phyloP scores from a whole-genome alignment of 2,888 invertebrate species.

The Xestia ashworthii region DNA sequence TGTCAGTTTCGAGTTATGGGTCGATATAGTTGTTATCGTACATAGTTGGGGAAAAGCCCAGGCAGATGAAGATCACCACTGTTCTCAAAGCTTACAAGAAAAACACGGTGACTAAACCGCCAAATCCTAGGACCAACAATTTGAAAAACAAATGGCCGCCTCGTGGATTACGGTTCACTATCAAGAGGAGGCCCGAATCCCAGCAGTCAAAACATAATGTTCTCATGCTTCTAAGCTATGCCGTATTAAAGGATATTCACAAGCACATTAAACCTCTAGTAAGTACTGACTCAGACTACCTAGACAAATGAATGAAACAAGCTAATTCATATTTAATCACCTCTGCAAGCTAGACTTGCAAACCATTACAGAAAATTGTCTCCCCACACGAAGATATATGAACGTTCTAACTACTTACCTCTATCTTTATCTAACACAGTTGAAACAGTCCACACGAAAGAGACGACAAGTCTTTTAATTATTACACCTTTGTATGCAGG shows the following conservation, averaged over 20 bases:
- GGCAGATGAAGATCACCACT: too few species aligned
- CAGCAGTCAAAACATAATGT: not conserved
- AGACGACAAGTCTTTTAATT: conserved; percentile 43
- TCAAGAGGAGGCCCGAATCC: not conserved
- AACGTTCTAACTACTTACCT: not conserved
- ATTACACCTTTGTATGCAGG: conserved; percentile 56
- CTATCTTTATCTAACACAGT: conserved; percentile 21
- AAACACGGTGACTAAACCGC: not conserved
- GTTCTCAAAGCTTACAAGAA: too few species aligned
- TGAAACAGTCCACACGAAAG: conserved; percentile 20
- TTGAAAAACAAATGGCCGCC: not conserved
- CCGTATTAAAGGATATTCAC: not conserved
- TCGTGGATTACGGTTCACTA: too few species aligned
- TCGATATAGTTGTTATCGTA: too few species aligned
- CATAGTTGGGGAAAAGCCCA: too few species aligned
- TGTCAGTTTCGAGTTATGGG: not conserved
- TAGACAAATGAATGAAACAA: conserved; percentile 14
- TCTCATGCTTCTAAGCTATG: not conserved
- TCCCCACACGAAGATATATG: conserved; percentile 34
- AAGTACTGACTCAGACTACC: not conserved
- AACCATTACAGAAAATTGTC: conserved; percentile 51
- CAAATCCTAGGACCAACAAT: not conserved
- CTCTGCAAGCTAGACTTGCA: conserved; percentile 30
- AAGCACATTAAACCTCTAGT: not conserved
- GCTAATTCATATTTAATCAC: conserved; percentile 45